Conservation (phyloP, 2,113 vertebrate species). For the Struthidea cinerea region DNA sequence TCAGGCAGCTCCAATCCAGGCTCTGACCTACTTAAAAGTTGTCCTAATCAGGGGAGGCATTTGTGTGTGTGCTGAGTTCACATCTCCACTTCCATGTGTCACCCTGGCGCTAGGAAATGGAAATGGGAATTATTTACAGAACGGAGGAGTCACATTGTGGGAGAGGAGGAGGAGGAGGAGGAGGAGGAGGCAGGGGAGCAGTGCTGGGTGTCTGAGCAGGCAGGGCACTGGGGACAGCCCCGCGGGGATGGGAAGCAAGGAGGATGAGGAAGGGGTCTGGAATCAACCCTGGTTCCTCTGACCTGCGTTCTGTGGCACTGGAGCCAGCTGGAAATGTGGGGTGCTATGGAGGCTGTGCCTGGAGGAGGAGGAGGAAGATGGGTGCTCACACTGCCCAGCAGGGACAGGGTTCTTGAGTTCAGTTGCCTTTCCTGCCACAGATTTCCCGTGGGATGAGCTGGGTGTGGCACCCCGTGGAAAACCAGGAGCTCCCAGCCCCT, state of each 20-base stretch:
- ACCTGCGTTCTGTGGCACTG: fast-evolving
- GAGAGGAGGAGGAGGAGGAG: fast-evolving
- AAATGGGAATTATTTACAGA: not conserved
- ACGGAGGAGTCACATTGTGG: not conserved
- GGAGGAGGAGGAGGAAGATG: not conserved
- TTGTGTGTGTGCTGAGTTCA: conserved; percentile 22
- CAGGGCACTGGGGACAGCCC: not conserved
- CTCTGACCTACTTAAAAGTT: conserved; percentile 62
- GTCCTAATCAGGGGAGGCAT: conserved; percentile 46
- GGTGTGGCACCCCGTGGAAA: not conserved
- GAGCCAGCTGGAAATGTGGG: not conserved
- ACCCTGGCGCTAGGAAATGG: not conserved
- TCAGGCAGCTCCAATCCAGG: conserved; percentile 11
- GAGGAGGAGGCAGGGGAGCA: not conserved
- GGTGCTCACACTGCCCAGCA: not conserved
- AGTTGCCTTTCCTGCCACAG: not conserved
- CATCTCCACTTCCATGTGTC: conserved; percentile 22
- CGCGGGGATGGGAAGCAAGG: fast-evolving
- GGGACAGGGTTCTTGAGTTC: not conserved
- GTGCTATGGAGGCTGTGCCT: not conserved
- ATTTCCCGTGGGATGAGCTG: not conserved
- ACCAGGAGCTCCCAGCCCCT: not conserved
- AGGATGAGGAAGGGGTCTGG: not conserved
- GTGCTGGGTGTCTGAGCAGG: not conserved
- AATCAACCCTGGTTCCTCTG: not conserved